Base-by-base conservation (phyloP, 2,888 invertebrate species). In the Nomada ruficornis region DNA sequence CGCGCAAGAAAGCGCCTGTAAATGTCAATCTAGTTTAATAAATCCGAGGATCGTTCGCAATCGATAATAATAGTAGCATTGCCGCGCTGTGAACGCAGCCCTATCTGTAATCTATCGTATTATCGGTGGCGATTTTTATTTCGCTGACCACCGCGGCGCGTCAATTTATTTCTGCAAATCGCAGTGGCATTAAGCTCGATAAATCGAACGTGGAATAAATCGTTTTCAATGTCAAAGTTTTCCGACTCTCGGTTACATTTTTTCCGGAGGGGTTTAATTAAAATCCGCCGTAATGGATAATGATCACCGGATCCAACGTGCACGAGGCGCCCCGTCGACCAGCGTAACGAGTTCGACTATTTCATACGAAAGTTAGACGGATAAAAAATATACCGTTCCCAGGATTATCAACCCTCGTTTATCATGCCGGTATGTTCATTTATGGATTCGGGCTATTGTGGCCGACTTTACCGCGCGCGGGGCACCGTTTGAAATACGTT, bases 401-500 rank as follows among this genome's bases (percentile, higher is more conserved):
- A 10, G 26, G 23, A 54, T 55, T 63, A 72, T 63, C 23, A 44
- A 44, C n/a, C 42, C 36, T 15, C 42, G 44, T 72, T 72, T 44
- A 23, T 72, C 69, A 59, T 69, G 20, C 42, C n/a, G n/a, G 50
- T 36, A 36, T 54, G 52, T 52, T 69, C 52, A 18, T 70, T 60
- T 50, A 77, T 42, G 20, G 57, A 57, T 70, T 29, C 64, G 47
- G n/a, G 10, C 23, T 23, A 36, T 64, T 10, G 36, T 2, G 44
- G 57, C 26, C 23, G 23, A 50, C 26, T 26, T 20, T 15, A 57
- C 64, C 26, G 23, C 11, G 63, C 47, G 47, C 63, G 9, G n/a
- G 2, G 59, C 42, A 13, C n/a, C 77, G 52, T 52, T 77, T 70
- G 52, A 77, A 77, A 77, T 70, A 69, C 69, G 52, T 26, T 55